Evolutionary conservation across 2,888 invertebrate species (phyloP).

Genomic region (Copidosoma aretas): DNA sequence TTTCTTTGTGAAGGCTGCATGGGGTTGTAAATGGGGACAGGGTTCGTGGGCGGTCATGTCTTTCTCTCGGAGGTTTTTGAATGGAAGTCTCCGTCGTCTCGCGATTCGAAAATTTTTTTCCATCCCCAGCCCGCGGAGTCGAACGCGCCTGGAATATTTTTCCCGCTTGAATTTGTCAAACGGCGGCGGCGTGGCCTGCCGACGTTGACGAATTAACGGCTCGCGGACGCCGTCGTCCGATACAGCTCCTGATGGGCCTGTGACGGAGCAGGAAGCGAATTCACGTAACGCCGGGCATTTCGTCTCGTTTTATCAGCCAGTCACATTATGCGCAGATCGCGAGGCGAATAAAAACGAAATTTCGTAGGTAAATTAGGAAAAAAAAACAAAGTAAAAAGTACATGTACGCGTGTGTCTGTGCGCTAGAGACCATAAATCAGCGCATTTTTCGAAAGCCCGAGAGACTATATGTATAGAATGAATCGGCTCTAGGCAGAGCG

Average conservation of each 20-base stretch:
- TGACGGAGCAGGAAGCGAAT: slow-evolving; percentile 8
- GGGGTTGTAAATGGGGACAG: no score
- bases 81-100: no score
- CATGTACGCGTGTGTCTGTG: no score
- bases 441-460: background rate
- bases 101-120: background rate
- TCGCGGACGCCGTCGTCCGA: background rate
- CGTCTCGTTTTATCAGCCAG: slow-evolving; percentile 18
- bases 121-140: background rate
- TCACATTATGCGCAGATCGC: background rate
- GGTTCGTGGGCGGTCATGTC: no score
- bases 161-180: background rate
- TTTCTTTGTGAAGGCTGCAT: no score
- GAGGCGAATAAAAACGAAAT: background rate
- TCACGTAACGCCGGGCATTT: slow-evolving; percentile 19
- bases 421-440: slow-evolving; percentile 11
- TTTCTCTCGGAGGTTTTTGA: no score
- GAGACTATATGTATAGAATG: no score
- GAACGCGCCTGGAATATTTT: slow-evolving; percentile 24
- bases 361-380: background rate
- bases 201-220: slow-evolving; percentile 34
- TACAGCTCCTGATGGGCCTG: slow-evolving; percentile 11
- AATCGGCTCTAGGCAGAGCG: background rate
- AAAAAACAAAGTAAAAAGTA: background rate
- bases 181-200: slow-evolving; percentile 8